Evolutionary conservation across 2,888 invertebrate genomes (phyloP).

Genomic region (Hirtodrosophila cameraria): DNA sequence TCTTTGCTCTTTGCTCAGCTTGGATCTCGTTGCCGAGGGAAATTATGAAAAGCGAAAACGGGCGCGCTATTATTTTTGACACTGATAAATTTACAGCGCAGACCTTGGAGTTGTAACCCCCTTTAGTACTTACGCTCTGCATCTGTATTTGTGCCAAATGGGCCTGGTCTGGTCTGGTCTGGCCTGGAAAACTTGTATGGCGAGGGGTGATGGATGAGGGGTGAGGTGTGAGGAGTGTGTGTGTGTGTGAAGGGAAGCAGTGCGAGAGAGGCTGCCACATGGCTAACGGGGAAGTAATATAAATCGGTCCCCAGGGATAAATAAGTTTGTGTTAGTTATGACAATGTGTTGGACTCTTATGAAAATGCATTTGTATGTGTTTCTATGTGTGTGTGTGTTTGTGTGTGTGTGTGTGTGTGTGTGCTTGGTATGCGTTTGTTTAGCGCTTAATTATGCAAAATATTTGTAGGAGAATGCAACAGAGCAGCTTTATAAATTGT

Average conservation of each 20-base stretch:
- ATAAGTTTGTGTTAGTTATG: slow-evolving; percentile 81
- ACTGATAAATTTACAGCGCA: slow-evolving; percentile 75
- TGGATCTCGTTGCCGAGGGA: slow-evolving; percentile 69
- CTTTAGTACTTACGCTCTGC: slow-evolving; percentile 28
- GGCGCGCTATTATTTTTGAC: slow-evolving; percentile 78
- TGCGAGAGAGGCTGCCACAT: slow-evolving; percentile 37
- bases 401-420: slow-evolving; percentile 1
- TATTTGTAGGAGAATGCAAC: slow-evolving; percentile 43
- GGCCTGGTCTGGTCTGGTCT: background rate
- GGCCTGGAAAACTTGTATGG: slow-evolving; percentile 1
- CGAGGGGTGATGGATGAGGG: background rate
- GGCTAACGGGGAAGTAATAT: slow-evolving; percentile 76
- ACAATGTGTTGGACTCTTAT: slow-evolving; percentile 50
- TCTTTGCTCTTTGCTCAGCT: no score
- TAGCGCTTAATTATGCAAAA: slow-evolving; percentile 59
- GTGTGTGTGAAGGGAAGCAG: background rate
- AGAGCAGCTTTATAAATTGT: slow-evolving; percentile 10
- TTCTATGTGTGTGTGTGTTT: background rate
- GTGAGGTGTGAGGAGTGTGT: background rate
- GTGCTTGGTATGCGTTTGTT: slow-evolving; percentile 9
- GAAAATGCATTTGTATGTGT: slow-evolving; percentile 46
- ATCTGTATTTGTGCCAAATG: slow-evolving; percentile 28
- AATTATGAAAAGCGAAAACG: slow-evolving; percentile 79
- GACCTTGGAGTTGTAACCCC: slow-evolving; percentile 73
- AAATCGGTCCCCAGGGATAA: slow-evolving; percentile 77